Evolutionary conservation across 2,888 invertebrate species (phyloP).

Genomic region (Caenorhabditis sp.): DNA sequence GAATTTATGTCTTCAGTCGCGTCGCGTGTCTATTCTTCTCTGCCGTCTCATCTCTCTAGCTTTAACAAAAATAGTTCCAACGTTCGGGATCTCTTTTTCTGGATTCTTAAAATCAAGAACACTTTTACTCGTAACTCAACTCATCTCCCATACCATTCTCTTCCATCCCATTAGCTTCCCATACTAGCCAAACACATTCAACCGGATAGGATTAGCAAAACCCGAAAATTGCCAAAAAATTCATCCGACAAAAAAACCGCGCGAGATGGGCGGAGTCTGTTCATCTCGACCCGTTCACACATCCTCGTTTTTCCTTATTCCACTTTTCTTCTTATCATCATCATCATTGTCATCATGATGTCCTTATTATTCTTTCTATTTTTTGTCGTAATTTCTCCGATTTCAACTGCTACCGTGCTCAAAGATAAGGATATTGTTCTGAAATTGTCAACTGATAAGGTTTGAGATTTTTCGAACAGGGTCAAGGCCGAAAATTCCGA

Average conservation of each 20-base stretch:
- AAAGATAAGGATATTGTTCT: slow-evolving; percentile 32
- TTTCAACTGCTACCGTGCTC: background rate
- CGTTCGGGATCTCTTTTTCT: too few relatives aligned
- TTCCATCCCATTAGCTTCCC: background rate
- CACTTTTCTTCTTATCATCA: background rate
- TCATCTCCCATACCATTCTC: too few relatives aligned
- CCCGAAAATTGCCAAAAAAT: background rate
- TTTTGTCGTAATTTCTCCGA: background rate
- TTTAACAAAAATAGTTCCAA: too few relatives aligned
- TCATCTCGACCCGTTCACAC: background rate
- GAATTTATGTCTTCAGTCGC: too few relatives aligned
- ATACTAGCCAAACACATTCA: background rate
- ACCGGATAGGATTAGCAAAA: background rate
- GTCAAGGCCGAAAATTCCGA: background rate
- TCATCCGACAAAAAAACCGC: background rate
- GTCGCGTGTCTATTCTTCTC: too few relatives aligned
- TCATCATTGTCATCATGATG: background rate
- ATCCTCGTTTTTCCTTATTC: background rate
- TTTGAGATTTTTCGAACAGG: background rate
- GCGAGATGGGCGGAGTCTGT: background rate
- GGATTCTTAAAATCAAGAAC: background rate
- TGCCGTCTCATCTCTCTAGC: too few relatives aligned
- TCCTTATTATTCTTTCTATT: background rate
- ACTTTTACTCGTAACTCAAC: background rate
- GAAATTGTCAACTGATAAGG: slow-evolving; percentile 36